Evolutionary conservation across 2,888 invertebrate genomes (phyloP), one percentile per base, ranked within the genome.

Genomic region (Thysanoteuthis rhombus): DNA sequence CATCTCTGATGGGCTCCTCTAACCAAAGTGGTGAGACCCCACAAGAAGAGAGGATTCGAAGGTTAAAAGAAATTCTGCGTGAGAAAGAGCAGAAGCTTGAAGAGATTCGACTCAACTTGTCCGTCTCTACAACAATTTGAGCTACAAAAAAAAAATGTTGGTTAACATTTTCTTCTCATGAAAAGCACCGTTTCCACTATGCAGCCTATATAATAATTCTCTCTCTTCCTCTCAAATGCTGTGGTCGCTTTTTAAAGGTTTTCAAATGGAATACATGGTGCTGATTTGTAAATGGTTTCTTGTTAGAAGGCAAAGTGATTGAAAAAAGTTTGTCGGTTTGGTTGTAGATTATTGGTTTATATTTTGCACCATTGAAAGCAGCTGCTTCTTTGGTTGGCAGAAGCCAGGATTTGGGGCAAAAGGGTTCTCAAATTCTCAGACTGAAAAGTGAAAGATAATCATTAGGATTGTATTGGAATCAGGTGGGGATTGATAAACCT

Each of bases 11-110:
- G 75, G n/a, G 75, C n/a, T 42, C 91, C 42, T 39, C 91, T 5
- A 42, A 19, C 19, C 91, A 42, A 42, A 42, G n/a, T 52, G 93
- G 58, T 3, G 93, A 93, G 58, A 93, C 93, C n/a, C 38, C 93
- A 10, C 93, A 93, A 38, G 93, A 93, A 47, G 93, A 93, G 32
- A 45, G 93, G 28, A 93, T 93, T 36, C 93, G 93, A 22, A 45
- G 58, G 28, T 28, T 93, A 22, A 93, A 52, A 52, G 93, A 93
- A 52, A 93, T 93, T 39, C 93, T 93, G 36, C 47, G 93, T n/a
- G 93, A 93, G 58, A 93, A 93, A 47, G 93, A 93, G 38, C 47
- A 58, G 39, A 47, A 36, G 6, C 58, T 93, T 28, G 93, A 93
- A 47, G n/a, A 47, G 58, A 58, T 93, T 93, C 93, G 93, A 93